A percentile compares a stretch with the other conserved stretches of the same genome.
phyloP scores from a whole-genome alignment of 2,113 vertebrate genomes.

The Micronycteris hirsuta region DNA sequence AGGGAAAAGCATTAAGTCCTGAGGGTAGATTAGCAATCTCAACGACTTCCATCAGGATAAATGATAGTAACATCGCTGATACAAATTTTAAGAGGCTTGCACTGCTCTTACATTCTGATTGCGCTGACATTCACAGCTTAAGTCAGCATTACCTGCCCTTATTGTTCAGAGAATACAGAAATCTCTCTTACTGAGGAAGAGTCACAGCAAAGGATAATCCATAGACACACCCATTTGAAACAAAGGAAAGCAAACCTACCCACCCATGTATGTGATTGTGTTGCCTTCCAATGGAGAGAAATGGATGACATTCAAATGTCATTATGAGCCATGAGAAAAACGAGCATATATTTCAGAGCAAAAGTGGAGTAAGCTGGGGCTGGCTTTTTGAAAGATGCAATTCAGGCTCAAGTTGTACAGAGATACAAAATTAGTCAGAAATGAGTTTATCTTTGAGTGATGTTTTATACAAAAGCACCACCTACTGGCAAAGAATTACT shows the following conservation, averaged over 20 bases:
- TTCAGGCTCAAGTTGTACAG: background rate
- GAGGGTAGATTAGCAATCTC: background rate
- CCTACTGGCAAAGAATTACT: conserved; percentile 78
- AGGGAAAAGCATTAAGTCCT: background rate
- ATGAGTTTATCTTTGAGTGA: conserved; percentile 62
- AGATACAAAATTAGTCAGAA: conserved; percentile 48
- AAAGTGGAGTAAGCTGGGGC: background rate
- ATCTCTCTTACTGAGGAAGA: background rate
- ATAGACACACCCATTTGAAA: background rate
- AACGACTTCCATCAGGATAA: background rate
- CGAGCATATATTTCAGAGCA: background rate
- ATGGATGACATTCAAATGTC: background rate
- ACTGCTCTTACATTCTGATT: background rate
- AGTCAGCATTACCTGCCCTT: background rate
- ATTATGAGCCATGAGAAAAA: background rate
- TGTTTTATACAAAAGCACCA: conserved; percentile 82
- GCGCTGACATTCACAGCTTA: background rate
- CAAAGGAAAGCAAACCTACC: conserved; percentile 12
- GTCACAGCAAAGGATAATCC: background rate
- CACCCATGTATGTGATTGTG: background rate
- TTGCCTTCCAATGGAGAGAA: background rate
- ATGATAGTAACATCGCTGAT: background rate
- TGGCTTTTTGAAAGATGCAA: conserved; percentile 6
- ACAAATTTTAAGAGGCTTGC: background rate
- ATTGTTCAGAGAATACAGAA: background rate